Evolutionary conservation across 2,888 invertebrate species (phyloP).

Genomic region (Leptopilina myrica): DNA sequence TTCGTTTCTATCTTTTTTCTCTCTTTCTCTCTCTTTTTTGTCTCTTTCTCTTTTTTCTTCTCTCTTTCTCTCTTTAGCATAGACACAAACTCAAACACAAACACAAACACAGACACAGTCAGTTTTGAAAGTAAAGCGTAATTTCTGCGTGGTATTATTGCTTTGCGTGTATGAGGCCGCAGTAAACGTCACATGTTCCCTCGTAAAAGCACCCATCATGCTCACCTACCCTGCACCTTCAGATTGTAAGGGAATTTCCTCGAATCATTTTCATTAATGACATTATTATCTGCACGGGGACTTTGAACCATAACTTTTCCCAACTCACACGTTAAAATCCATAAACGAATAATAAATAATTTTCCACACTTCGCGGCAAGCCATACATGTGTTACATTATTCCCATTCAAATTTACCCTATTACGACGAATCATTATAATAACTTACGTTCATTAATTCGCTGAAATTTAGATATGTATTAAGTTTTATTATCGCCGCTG

Average conservation of each 20-base stretch:
- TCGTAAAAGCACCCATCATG: slow-evolving; percentile 48
- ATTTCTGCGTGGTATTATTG: slow-evolving; percentile 45
- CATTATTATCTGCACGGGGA: slow-evolving; percentile 46
- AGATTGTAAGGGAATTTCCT: slow-evolving; percentile 41
- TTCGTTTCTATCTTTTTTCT: neutral
- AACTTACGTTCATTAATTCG: no score
- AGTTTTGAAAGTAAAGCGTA: slow-evolving; percentile 18
- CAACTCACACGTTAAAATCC: neutral
- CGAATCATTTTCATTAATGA: slow-evolving; percentile 53
- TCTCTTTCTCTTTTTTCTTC: no score
- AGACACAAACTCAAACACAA: no score
- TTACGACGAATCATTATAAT: neutral
- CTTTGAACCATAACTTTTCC: neutral
- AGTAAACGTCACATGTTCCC: slow-evolving; percentile 50
- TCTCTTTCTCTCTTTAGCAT: no score
- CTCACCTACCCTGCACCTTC: slow-evolving; percentile 30
- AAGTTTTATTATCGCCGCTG: no score
- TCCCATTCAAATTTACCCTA: slow-evolving; percentile 7
- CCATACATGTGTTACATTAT: neutral
- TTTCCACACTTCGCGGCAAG: neutral
- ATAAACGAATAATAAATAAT: slow-evolving; percentile 4
- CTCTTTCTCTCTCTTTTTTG: no score
- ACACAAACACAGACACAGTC: no score
- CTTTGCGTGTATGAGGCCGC: slow-evolving; percentile 48
- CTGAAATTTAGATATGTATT: no score